These are phyloP conservation scores for Colletes collaris DNA, from an alignment of 2,888 invertebrate genomes.

Conservation along the genomic window DNA sequence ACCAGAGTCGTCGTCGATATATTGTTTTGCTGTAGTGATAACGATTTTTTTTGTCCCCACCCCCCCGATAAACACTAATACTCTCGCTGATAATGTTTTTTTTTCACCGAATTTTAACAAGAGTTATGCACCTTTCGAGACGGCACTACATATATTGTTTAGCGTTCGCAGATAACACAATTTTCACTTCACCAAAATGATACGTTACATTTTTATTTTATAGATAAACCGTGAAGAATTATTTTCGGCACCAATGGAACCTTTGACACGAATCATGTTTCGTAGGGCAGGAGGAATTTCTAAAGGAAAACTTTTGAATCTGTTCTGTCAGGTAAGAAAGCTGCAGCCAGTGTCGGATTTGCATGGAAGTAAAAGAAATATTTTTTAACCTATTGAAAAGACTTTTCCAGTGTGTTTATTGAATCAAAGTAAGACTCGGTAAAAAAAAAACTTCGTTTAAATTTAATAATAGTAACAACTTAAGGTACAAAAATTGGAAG, in stretches of 20 bases:
- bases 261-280: constrained; percentile 15
- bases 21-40: constrained; percentile 21
- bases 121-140: background rate
- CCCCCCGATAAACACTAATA: constrained; percentile 13
- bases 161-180: background rate
- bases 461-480: too few species aligned
- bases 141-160: background rate
- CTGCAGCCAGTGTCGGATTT: too few species aligned
- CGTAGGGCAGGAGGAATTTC: background rate
- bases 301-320: constrained; percentile 12
- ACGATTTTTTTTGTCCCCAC: background rate
- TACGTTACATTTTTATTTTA: background rate
- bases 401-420: too few species aligned
- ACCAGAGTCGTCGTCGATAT: background rate
- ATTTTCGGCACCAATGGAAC: background rate
- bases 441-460: too few species aligned
- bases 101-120: background rate
- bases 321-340: constrained; percentile 49
- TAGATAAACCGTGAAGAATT: background rate
- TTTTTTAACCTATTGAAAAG: too few species aligned
- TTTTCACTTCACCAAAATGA: too few species aligned
- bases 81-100: constrained; percentile 18
- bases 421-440: too few species aligned
- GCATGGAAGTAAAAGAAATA: too few species aligned
- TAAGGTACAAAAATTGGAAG: too few species aligned